These are phyloP conservation scores for Aleiodes leptofemur DNA, from an alignment of 2,888 invertebrate genomes.

Conservation along the genomic window DNA sequence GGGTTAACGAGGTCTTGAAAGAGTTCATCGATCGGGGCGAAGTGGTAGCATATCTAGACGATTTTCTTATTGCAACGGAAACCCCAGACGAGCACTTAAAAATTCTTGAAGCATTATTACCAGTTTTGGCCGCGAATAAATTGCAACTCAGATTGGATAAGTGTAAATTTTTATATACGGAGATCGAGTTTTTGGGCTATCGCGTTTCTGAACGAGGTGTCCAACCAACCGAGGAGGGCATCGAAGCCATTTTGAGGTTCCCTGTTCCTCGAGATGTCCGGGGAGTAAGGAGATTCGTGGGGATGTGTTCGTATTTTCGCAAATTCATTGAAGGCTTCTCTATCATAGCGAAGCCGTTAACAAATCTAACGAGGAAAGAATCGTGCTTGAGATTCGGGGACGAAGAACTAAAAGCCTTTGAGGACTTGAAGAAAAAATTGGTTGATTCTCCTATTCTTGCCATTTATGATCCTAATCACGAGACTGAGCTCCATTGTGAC, in stretches of 20 bases:
- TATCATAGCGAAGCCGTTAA: no score
- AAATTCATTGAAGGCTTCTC: no score
- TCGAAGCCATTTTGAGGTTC: conserved; percentile 64
- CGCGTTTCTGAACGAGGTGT: conserved; percentile 52
- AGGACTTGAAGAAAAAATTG: conserved; percentile 60
- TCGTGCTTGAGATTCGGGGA: neutral
- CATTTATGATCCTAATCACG: conserved; percentile 61
- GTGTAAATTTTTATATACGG: conserved; percentile 53
- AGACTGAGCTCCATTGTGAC: conserved; percentile 69
- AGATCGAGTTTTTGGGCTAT: conserved; percentile 59
- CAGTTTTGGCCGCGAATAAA: conserved; percentile 38
- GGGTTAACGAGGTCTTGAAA: conserved; percentile 35
- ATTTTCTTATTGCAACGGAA: conserved; percentile 43
- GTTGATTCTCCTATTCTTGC: conserved; percentile 61
- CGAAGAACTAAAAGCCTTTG: conserved; percentile 59
- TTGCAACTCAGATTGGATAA: conserved; percentile 52
- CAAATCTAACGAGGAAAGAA: conserved; percentile 49
- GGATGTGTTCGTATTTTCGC: conserved; percentile 45
- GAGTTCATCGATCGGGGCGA: conserved; percentile 41
- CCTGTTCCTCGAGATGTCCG: conserved; percentile 59
- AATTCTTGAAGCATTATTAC: conserved; percentile 42
- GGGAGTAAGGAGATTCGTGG: conserved; percentile 64
- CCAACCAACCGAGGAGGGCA: conserved; percentile 52
- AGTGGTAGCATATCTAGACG: conserved; percentile 50
- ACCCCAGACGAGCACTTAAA: conserved; percentile 47